These are phyloP conservation scores for Uropsilus gracilis DNA, from an alignment of 2,113 vertebrate species.

Conservation along the genomic window DNA sequence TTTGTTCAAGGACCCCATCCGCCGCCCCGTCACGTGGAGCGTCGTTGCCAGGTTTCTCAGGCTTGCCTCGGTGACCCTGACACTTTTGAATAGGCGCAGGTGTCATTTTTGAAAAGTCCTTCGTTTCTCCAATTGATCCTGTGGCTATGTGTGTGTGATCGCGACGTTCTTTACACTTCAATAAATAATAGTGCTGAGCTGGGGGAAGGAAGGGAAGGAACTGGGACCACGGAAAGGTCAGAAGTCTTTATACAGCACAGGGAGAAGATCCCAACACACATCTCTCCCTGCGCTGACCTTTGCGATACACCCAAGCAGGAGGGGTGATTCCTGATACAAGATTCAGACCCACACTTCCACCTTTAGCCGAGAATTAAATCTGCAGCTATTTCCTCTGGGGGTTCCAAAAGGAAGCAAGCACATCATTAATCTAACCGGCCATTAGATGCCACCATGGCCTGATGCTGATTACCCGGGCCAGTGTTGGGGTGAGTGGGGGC, in stretches of 20 bases:
- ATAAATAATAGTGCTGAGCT: slow-evolving; percentile 65
- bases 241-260: slow-evolving; percentile 78
- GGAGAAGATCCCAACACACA: slow-evolving; percentile 77
- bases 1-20: neutral
- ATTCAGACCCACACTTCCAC: slow-evolving; percentile 74
- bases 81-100: neutral
- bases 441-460: slow-evolving; percentile 77
- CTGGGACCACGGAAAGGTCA: slow-evolving; percentile 85
- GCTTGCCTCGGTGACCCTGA: neutral
- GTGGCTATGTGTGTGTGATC: neutral
- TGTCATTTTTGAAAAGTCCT: neutral
- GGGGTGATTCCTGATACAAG: slow-evolving; percentile 71
- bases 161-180: slow-evolving; percentile 52
- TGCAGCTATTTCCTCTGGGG: slow-evolving; percentile 73
- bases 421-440: slow-evolving; percentile 80
- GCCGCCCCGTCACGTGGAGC: too few species aligned
- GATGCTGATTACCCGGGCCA: slow-evolving; percentile 62
- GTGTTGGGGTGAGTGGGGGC: neutral
- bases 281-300: slow-evolving; percentile 85
- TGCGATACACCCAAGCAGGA: slow-evolving; percentile 83
- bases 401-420: slow-evolving; percentile 61
- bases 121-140: neutral
- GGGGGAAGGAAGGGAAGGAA: slow-evolving; percentile 72
- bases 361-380: slow-evolving; percentile 83
- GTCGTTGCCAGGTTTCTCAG: neutral